Percentiles rank a stretch among this genome's conserved stretches.
Evolutionary conservation across 2,888 invertebrate species (phyloP).

Genomic region (Campaea margaritaria): DNA sequence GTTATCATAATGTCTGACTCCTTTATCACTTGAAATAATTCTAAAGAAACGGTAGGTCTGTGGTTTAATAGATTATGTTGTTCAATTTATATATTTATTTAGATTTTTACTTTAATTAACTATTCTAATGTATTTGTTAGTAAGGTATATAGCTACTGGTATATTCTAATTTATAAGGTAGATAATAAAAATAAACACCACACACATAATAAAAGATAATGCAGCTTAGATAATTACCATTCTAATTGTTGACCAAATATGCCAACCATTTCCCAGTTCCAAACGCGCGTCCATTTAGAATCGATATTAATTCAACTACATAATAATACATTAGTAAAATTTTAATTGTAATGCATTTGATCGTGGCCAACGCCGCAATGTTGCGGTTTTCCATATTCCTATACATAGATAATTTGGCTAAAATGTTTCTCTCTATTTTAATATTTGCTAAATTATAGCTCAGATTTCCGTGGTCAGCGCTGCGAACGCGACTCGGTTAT

Average conservation of each 20-base stretch:
- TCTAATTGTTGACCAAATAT: background rate
- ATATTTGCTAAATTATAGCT: constrained; percentile 55
- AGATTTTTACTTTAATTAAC: too few species aligned
- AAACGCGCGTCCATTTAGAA: constrained; percentile 25
- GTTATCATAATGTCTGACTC: too few species aligned
- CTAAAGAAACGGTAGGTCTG: too few species aligned
- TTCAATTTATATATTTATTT: too few species aligned
- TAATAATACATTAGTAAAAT: constrained; percentile 63
- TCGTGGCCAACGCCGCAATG: constrained; percentile 49
- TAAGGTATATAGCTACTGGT: too few species aligned
- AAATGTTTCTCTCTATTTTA: constrained; percentile 54
- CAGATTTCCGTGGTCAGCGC: constrained; percentile 11
- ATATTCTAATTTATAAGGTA: too few species aligned
- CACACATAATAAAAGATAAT: background rate
- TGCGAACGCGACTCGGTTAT: constrained; percentile 6
- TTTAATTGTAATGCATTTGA: constrained; percentile 65
- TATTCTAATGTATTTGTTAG: too few species aligned
- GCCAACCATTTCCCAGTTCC: constrained; percentile 21
- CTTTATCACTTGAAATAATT: too few species aligned
- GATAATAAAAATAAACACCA: too few species aligned
- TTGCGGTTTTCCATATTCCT: constrained; percentile 53
- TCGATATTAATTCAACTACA: constrained; percentile 38
- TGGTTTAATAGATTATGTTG: too few species aligned
- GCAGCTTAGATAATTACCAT: background rate
- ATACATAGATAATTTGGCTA: constrained; percentile 44